Percentiles rank a stretch among this genome's conserved stretches.
These are phyloP conservation scores for Cairina moschata DNA, from an alignment of 2,113 vertebrate species.

Conservation along the genomic window DNA sequence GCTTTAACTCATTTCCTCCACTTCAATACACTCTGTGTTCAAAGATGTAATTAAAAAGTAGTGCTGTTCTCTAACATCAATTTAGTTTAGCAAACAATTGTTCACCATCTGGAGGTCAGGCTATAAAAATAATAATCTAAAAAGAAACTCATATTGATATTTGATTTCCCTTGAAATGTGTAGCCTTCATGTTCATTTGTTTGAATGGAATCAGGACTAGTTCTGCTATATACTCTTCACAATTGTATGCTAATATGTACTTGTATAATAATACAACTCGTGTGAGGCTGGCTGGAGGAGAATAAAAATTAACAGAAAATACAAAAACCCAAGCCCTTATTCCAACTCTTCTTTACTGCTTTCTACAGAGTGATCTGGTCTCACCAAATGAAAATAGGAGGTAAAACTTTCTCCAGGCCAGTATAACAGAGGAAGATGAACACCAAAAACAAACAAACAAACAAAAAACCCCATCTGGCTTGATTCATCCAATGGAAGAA, in stretches of 20 bases:
- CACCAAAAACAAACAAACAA: not conserved
- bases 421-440: not conserved
- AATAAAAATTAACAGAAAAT: not conserved
- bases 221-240: not conserved
- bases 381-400: not conserved
- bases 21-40: slow-evolving; percentile 2
- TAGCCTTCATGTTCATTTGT: not conserved
- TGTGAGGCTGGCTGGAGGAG: not conserved
- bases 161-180: not conserved
- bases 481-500: not conserved
- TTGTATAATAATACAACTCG: not conserved
- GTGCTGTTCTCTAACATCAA: not conserved
- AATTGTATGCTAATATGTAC: not conserved
- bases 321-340: rapidly evolving
- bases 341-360: not conserved
- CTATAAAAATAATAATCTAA: not conserved
- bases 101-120: not conserved
- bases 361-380: not conserved
- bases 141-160: not conserved
- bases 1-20: slow-evolving; percentile 49
- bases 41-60: slow-evolving; percentile 53
- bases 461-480: not conserved
- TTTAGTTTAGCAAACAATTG: not conserved
- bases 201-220: not conserved
- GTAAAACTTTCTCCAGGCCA: not conserved